These are phyloP conservation scores for Paradoxurus hermaphroditus DNA, from an alignment of 2,113 vertebrate genomes.

Conservation along the genomic window DNA sequence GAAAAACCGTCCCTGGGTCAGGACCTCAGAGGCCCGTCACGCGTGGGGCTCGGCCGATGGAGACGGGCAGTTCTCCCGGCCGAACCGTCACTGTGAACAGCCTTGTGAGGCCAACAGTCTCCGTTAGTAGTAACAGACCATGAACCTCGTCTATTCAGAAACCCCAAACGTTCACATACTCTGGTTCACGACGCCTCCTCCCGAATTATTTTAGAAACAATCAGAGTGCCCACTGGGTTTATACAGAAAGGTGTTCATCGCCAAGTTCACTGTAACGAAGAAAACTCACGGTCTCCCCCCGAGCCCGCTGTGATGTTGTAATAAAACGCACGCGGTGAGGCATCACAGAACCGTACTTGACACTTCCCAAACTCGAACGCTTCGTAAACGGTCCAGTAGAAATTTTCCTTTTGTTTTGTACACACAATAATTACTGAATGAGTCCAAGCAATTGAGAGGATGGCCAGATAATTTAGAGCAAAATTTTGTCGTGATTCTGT, in stretches of 20 bases:
- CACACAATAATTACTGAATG: background rate
- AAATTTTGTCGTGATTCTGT: background rate
- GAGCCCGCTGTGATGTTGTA: background rate
- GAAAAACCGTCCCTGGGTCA: accelerated
- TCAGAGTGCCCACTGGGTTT: background rate
- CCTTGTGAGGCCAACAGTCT: accelerated
- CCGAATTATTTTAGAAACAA: background rate
- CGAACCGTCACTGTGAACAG: background rate
- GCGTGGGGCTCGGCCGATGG: background rate
- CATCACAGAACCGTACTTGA: accelerated
- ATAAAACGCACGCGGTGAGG: accelerated
- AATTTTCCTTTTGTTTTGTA: background rate
- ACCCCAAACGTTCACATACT: background rate
- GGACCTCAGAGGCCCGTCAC: background rate
- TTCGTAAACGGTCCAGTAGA: background rate
- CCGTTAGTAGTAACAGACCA: background rate
- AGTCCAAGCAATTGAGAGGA: background rate
- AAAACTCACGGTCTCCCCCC: background rate
- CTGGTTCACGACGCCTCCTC: background rate
- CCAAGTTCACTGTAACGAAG: background rate
- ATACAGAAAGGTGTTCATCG: accelerated
- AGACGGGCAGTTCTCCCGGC: accelerated
- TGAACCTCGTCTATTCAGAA: background rate
- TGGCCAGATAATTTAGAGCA: background rate
- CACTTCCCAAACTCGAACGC: background rate